Base-by-base conservation (phyloP, 2,113 vertebrate species). In the Cyanocitta stelleri region DNA sequence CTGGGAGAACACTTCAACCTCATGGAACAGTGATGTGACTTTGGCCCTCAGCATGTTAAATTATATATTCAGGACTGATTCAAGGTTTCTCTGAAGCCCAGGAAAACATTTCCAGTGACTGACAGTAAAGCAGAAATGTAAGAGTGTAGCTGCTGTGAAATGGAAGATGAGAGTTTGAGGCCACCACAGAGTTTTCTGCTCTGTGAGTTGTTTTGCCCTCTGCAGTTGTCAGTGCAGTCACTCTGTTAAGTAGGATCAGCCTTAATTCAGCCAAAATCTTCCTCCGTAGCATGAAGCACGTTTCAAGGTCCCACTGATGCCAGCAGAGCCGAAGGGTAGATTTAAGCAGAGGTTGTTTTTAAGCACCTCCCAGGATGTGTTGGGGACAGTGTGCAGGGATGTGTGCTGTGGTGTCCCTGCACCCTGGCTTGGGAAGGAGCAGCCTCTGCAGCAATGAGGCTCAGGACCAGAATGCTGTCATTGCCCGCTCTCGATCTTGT, bases 101-200 rank as follows among this genome's bases (percentile, higher is more conserved):
- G 73, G 85, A 81, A 88, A 84, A 88, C 77, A 67, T 74, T 95
- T 59, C 23, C 52, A 61, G 41, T 78, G 89, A 61, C 67, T 95
- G 92, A 63, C 73, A 79, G 73, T 37, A 79, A 81, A 82, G 77
- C 17, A 68, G 56, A 81, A 91, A 67, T 3, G 9, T 16, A 27
- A 27, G 39, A 90, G 11, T 1, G 2, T 49, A 48, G 54, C 37
- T 78, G n/a, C 89, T 91, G 80, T 85, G 80, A 74, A 93, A 96
- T 89, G 68, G 80, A 89, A 93, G 80, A 52, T 63, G 76, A 87
- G 68, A 84, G 56, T 93, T 81, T 95, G 89, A 87, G 80, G 76
- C 84, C 84, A 86, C 56, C 59, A 13, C 15, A 6, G 90, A 74
- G 54, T 66, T 86, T 73, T 85, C 58, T 76, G 78, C 77, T 89